Percentiles rank a stretch among this genome's conserved stretches.
These are phyloP conservation scores for Cossypha dichroa DNA, from an alignment of 2,797 vertebrate species.

Conservation along the genomic window DNA sequence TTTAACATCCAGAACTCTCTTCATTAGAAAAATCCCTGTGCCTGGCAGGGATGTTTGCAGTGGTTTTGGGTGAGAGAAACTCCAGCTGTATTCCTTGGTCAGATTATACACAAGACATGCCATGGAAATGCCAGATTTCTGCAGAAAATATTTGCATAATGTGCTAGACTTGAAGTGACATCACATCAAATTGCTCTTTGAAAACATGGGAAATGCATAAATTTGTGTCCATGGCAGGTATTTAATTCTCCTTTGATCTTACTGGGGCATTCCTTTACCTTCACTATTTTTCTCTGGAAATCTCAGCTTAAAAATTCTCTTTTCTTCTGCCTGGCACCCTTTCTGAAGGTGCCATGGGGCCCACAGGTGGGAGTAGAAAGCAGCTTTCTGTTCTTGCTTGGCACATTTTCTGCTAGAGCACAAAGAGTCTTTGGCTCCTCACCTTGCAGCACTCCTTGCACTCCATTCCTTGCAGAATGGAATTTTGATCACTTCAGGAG, in stretches of 20 bases:
- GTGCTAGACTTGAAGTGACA: neutral
- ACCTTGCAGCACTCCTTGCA: neutral
- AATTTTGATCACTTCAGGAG: neutral
- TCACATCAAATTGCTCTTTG: neutral
- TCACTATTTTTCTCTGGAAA: neutral
- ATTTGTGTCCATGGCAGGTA: neutral
- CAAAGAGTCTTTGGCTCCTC: neutral
- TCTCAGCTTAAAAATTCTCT: neutral
- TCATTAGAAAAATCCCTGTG: neutral
- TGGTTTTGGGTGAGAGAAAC: neutral
- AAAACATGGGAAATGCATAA: neutral
- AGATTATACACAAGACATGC: accelerated
- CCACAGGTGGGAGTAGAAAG: neutral
- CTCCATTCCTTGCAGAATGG: neutral
- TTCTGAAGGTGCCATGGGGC: neutral
- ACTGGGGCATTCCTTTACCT: neutral
- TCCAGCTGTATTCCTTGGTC: neutral
- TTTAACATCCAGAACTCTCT: neutral
- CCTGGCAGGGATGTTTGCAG: neutral
- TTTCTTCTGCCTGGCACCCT: neutral
- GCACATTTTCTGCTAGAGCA: neutral
- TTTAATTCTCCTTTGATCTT: neutral
- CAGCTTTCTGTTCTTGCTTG: neutral
- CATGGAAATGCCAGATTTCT: neutral
- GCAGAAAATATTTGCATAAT: neutral